Conservation (phyloP, 1,140 invertebrate species). For the Plectrocnemia conspersa region DNA sequence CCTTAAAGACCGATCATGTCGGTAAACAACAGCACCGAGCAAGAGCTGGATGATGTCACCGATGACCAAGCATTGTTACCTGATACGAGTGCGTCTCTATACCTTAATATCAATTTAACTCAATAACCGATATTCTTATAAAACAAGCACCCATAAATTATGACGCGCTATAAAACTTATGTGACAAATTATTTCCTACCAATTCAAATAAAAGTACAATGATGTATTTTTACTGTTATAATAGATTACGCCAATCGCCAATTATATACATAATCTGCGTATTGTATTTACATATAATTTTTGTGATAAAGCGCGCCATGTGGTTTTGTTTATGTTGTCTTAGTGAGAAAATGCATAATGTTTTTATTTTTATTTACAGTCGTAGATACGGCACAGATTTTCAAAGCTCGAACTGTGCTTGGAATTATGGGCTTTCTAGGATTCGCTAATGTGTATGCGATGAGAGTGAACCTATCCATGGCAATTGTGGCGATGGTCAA, state of each 20-base stretch:
- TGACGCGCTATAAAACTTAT: background rate
- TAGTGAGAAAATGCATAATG: background rate
- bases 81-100: background rate
- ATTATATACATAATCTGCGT: background rate
- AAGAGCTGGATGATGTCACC: constrained; percentile 6
- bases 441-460: constrained; percentile 81
- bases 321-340: too few species aligned
- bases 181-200: background rate
- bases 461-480: constrained; percentile 89
- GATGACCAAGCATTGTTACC: constrained; percentile 13
- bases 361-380: constrained; percentile 40
- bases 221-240: background rate
- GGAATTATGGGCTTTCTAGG: constrained; percentile 76
- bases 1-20: too few species aligned
- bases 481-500: constrained; percentile 94
- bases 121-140: background rate
- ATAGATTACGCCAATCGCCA: background rate
- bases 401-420: constrained; percentile 69
- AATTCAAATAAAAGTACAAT: background rate
- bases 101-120: background rate
- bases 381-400: constrained; percentile 59
- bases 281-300: background rate
- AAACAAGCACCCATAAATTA: background rate
- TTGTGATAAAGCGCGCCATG: too few species aligned
- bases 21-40: too few species aligned